Evolutionary conservation across 2,797 vertebrate species (phyloP), one percentile per base, ranked within the genome.

Genomic region (Typhlichthys eigenmanni): DNA sequence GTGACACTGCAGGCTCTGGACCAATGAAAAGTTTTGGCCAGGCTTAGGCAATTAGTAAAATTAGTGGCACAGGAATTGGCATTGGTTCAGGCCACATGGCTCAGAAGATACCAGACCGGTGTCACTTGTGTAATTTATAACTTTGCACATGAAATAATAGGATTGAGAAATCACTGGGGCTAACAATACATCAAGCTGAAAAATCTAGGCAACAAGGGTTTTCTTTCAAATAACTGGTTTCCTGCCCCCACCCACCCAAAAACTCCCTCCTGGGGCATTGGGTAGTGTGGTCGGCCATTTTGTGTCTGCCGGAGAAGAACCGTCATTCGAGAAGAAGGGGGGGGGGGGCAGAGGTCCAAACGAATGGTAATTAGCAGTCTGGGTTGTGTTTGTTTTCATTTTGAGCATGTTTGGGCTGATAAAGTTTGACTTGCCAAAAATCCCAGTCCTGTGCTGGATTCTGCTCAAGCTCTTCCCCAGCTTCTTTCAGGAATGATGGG

Each of bases 1-100:
- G 90, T 93, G 93, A 93, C 92, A 92, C 85, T 83, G 90, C 69
- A 86, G 86, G 87, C 90, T 83, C 84, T 71, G 86, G 87, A 92
- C 92, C 92, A 92, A 92, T 92, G 90, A 83, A 84, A 92, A 92
- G 89, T 89, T 78, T 90, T 90, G 92, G 92, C 91, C 84, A 52
- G 83, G 87, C 89, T 89, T 87, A 90, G 89, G 91, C 91, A 93
- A 93, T 94, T 93, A 93, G 92, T 92, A 92, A 93, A 93, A 93
- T 94, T 93, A 94, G 93, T 86, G 89, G 92, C 88, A 88, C 85
- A 88, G 91, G 91, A 93, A 89, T 93, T 94, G 92, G 92, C 92
- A 85, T 79, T 60, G 88, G 85, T 90, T 92, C 92, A 92, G 92
- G 91, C 92, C 91, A 91, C 93, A 92, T 93, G 92, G 92, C 91